Evolutionary conservation across 1,140 invertebrate species (phyloP), one percentile per base, ranked within the genome.

Genomic region (Drosophila setifemur): DNA sequence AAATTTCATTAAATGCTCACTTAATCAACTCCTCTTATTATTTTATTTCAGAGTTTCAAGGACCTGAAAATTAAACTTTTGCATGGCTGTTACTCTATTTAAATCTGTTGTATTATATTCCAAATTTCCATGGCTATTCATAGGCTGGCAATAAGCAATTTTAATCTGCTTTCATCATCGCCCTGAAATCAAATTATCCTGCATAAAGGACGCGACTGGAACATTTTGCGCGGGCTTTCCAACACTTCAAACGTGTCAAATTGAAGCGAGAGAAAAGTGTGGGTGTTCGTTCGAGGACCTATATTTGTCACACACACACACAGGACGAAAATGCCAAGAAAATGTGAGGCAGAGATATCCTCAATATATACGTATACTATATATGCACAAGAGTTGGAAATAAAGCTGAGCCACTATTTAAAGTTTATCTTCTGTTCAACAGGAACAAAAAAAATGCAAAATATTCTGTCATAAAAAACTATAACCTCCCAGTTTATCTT

Each of bases 221-320:
- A 61, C 25, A 53, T 47, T 58, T 76, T 37, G 37, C 58, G 49
- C 49, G 50, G 39, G 52, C 74, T 82, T 77, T 64, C 23, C 52
- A 73, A 58, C 54, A 81, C 61, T 83, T 47, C 69, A 73, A 49
- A 70, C 44, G 53, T 81, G 71, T 66, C 67, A 60, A 63, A 39
- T 58, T 81, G 53, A 75, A 82, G 66, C 57, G 53, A 26, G n/a
- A n/a, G n/a, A n/a, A n/a, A n/a, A n/a, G 52, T 52, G 71, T 45
- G 50, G 63, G 61, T 53, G 61, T 29, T 25, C 29, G 11, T 47
- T 37, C 37, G 45, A 55, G 37, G 16, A 39, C 43, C 50, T 57
- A 40, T 45, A 37, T 61, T 61, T 83, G 73, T 71, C 67, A 73
- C 37, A 40, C 23, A 29, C 48, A 69, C 48, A 14, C 29, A 19